A percentile compares a stretch with the other conserved stretches of the same genome.
Evolutionary conservation across 1,140 invertebrate genomes (phyloP).

Genomic region (Ruditapes philippinarum): DNA sequence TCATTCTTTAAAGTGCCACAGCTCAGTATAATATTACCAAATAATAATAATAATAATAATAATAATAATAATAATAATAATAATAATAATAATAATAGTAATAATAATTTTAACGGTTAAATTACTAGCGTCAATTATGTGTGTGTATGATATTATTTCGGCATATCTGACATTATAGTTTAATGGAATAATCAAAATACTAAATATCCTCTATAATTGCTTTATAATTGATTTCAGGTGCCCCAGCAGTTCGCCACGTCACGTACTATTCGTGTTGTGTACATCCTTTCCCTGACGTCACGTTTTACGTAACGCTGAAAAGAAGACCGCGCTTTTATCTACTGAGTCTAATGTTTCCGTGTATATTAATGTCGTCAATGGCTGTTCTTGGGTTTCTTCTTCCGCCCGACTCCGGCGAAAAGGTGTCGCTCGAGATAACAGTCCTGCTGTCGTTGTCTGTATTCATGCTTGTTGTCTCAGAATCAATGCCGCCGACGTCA

Average conservation of each 20-base stretch:
- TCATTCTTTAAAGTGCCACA: too few relatives aligned
- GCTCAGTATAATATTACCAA: too few relatives aligned
- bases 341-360: slow-evolving; percentile 74
- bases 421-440: slow-evolving; percentile 92
- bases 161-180: too few relatives aligned
- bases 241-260: slow-evolving; percentile 14
- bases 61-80: too few relatives aligned
- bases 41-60: too few relatives aligned
- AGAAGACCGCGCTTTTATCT: slow-evolving; percentile 98
- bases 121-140: too few relatives aligned
- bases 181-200: too few relatives aligned
- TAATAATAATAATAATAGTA: too few relatives aligned
- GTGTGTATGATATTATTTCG: too few relatives aligned
- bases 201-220: too few relatives aligned
- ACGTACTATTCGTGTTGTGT: slow-evolving; percentile 94
- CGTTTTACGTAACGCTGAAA: slow-evolving; percentile 98
- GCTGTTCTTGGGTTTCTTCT: slow-evolving; percentile 91
- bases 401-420: slow-evolving; percentile 89
- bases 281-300: slow-evolving; percentile 97
- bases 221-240: background rate
- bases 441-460: slow-evolving; percentile 87
- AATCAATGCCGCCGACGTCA: slow-evolving; percentile 97
- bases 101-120: too few relatives aligned
- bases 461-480: slow-evolving; percentile 92
- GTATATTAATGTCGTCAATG: slow-evolving; percentile 91